Percentiles rank a stretch among this genome's conserved stretches.
phyloP scores from a whole-genome alignment of 2,888 invertebrate genomes.

The Watsonalla cultraria region DNA sequence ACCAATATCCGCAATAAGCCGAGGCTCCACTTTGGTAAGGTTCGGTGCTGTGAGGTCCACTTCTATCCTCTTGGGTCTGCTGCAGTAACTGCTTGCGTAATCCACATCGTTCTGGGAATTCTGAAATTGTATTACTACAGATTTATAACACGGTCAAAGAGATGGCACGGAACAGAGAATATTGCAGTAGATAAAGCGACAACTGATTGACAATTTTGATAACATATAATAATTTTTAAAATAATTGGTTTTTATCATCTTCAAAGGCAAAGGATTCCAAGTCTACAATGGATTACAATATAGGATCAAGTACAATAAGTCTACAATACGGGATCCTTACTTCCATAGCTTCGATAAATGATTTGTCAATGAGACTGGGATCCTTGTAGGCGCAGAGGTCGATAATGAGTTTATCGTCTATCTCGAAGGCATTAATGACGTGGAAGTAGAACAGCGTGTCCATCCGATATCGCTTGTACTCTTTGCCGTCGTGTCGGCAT shows the following conservation, averaged over 20 bases:
- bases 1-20: neutral
- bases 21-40: neutral
- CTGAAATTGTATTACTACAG: neutral
- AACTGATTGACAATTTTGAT: no score
- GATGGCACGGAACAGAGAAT: no score
- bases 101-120: neutral
- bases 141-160: neutral
- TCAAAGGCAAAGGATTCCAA: no score
- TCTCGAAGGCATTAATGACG: conserved; percentile 91
- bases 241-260: no score
- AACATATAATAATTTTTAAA: no score
- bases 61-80: conserved; percentile 1
- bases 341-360: conserved; percentile 87
- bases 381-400: conserved; percentile 92
- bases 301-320: no score
- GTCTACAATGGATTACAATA: no score
- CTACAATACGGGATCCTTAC: neutral
- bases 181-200: no score
- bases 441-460: conserved; percentile 91
- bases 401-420: conserved; percentile 81
- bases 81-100: neutral
- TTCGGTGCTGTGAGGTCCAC: neutral
- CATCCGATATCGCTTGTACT: conserved; percentile 52
- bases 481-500: conserved; percentile 78
- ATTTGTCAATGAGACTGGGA: conserved; percentile 89